Evolutionary conservation across 2,797 vertebrate genomes (phyloP).

Genomic region (Dromococcyx pavoninus): DNA sequence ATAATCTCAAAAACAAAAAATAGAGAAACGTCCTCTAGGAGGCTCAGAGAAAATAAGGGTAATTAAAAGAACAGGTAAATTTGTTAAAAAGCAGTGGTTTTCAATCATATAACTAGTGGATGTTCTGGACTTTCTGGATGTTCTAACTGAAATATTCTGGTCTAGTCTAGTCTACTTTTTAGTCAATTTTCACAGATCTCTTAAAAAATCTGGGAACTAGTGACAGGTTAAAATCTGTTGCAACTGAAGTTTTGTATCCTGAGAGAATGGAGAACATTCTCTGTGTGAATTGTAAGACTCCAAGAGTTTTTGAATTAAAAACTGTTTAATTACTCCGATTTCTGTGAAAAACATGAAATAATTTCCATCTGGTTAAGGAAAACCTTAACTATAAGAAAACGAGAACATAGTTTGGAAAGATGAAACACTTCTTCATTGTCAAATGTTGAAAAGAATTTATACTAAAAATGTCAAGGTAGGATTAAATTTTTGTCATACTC

Average conservation of each 20-base stretch:
- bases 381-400: neutral
- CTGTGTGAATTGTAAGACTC: neutral
- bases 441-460: neutral
- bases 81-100: neutral
- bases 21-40: neutral
- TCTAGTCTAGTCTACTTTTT: neutral
- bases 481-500: neutral
- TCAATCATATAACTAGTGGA: neutral
- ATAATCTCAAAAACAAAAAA: neutral
- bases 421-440: neutral
- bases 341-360: neutral
- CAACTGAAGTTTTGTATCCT: neutral
- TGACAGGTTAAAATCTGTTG: neutral
- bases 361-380: neutral
- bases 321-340: neutral
- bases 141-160: neutral
- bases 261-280: neutral
- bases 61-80: neutral
- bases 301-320: neutral
- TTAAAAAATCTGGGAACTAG: neutral
- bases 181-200: neutral
- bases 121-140: neutral
- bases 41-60: neutral
- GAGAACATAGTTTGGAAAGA: neutral
- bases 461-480: neutral